Conservation (phyloP, 2,888 invertebrate genomes). For the Orgyia antiqua region DNA sequence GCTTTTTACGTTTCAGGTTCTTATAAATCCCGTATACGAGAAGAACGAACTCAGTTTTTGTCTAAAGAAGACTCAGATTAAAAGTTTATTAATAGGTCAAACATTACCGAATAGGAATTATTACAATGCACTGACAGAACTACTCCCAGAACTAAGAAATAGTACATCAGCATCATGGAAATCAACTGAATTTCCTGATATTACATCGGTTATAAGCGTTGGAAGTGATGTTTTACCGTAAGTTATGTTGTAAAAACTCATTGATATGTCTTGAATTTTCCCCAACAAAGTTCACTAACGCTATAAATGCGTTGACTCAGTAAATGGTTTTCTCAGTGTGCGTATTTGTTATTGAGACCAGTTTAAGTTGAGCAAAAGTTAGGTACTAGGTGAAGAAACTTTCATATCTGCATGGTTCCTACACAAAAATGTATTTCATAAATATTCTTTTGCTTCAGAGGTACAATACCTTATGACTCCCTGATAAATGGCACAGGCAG, state of each 20-base stretch:
- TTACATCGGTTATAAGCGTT: conserved; percentile 77
- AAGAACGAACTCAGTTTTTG: conserved; percentile 84
- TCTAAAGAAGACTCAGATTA: conserved; percentile 84
- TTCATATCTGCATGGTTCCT: no score
- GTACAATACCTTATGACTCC: conserved; percentile 40
- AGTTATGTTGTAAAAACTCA: no score
- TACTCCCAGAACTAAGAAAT: conserved; percentile 78
- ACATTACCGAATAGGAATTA: conserved; percentile 82
- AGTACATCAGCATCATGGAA: conserved; percentile 65
- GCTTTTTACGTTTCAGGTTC: conserved; percentile 75
- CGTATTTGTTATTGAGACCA: no score
- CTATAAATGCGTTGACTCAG: no score
- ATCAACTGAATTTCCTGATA: conserved; percentile 63
- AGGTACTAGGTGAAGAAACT: no score
- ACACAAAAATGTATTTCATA: no score
- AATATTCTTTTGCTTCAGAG: conserved; percentile 37
- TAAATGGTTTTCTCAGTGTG: no score
- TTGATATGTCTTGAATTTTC: no score
- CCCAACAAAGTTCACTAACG: no score
- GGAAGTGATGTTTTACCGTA: conserved; percentile 74
- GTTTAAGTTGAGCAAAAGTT: no score
- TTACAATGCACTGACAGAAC: conserved; percentile 75
- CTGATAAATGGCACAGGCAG: conserved; percentile 39
- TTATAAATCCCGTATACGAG: conserved; percentile 88
- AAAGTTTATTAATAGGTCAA: conserved; percentile 82